These are phyloP conservation scores for Mungos mungo DNA, from an alignment of 2,113 vertebrate genomes.

Conservation along the genomic window DNA sequence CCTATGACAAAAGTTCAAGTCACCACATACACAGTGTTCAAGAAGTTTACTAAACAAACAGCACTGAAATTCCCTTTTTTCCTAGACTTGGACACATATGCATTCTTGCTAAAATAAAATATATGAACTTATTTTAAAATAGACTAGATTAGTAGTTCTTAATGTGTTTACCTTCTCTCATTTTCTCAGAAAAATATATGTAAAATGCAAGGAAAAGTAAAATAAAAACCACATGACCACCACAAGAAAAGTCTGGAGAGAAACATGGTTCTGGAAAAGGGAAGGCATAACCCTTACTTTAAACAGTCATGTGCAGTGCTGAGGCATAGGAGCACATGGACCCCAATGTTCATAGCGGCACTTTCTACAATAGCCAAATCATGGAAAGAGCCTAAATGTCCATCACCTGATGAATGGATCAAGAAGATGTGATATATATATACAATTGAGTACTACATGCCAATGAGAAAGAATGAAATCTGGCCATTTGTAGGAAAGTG, in stretches of 20 bases:
- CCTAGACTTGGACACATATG: neutral
- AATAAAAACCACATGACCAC: neutral
- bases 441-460: too few species aligned
- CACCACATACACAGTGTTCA: neutral
- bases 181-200: neutral
- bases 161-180: neutral
- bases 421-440: too few species aligned
- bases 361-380: too few species aligned
- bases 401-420: too few species aligned
- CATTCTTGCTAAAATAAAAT: neutral
- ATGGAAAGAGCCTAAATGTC: too few species aligned
- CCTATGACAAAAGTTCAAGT: neutral
- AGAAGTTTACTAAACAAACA: neutral
- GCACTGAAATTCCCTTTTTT: neutral
- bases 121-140: neutral
- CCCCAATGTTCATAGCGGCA: too few species aligned
- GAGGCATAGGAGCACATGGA: too few species aligned
- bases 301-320: neutral
- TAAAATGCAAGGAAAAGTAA: neutral
- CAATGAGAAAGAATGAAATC: too few species aligned
- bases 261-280: neutral
- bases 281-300: neutral
- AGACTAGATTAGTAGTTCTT: neutral
- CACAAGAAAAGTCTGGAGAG: neutral
- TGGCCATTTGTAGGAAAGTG: too few species aligned